Base-by-base conservation (phyloP, 2,797 vertebrate genomes). In the Amniataba percoides region DNA sequence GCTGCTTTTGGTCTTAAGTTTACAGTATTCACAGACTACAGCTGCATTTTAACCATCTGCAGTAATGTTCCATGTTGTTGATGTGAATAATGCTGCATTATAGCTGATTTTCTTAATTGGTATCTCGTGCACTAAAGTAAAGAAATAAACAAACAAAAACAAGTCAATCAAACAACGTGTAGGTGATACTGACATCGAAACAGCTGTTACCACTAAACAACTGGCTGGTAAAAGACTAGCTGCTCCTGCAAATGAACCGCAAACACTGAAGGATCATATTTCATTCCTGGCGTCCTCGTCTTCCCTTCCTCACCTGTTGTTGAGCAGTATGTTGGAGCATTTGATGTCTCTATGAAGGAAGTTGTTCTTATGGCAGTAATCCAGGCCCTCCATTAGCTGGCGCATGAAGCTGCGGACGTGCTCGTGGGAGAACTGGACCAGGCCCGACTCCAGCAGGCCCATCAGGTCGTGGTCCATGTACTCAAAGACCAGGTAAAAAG, bases 381-480 rank as follows among this genome's bases (percentile, higher is more conserved):
- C 98, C 93, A 99, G 93, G 19, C 98, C 98, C 87, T 99, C 98
- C 98, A 99, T 98, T 81, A 99, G 95, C 92, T 99, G 98, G 76
- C 97, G 97, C 98, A 99, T 99, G 93, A 99, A 99, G 87, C 98
- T 99, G 82, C 97, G 97, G 75, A 99, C 95, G 85, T 99, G 98
- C 91, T 99, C 97, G 71, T 99, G 97, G 89, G 98, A 98, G 94
- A 99, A 99, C 87, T 98, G 97, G 85, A 99, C 97, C 91, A 99
- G 93, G 77, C 98, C 98, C 0, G 98, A 99, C 94, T 99, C 98
- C 92, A 99, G 94, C 86, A 99, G 95, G 86, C 98, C 98, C 98
- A 99, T 99, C 92, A 99, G 94, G 88, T 99, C 98, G 49, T 99
- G 98, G 93, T 99, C 98, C 98, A 99, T 99, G 94, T 99, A 99